phyloP scores from a whole-genome alignment of 2,797 vertebrate genomes.

The Triplophysa yarkandensis region DNA sequence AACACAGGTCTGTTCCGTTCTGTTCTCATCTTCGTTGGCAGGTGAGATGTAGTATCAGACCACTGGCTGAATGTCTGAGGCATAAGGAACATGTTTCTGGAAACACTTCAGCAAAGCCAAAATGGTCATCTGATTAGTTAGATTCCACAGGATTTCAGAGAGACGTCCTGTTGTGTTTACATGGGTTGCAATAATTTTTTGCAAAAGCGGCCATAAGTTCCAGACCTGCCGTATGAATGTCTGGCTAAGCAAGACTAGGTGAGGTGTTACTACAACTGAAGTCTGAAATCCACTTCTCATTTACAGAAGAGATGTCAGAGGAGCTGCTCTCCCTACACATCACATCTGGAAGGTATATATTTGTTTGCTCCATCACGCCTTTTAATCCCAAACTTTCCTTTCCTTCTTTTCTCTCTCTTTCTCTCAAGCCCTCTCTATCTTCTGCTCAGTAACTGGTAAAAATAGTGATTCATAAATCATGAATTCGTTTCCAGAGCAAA shows the following conservation, averaged over 20 bases:
- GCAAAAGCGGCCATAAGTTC: too few species aligned
- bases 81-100: too few species aligned
- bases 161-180: too few species aligned
- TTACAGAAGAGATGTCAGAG: slow-evolving; percentile 35
- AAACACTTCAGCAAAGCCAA: too few species aligned
- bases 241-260: too few species aligned
- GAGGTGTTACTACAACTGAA: slow-evolving; percentile 23
- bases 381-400: slow-evolving; percentile 48
- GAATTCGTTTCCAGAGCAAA: slow-evolving; percentile 71
- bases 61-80: too few species aligned
- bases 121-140: too few species aligned
- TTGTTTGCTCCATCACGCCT: slow-evolving; percentile 34
- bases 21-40: slow-evolving; percentile 11
- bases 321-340: slow-evolving; percentile 55
- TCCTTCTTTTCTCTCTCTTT: slow-evolving; percentile 17
- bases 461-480: slow-evolving; percentile 88
- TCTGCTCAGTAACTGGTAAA: slow-evolving; percentile 69
- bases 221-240: too few species aligned
- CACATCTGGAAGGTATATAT: slow-evolving; percentile 8
- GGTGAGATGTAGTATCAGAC: slow-evolving; percentile 22
- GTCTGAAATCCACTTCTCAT: slow-evolving; percentile 14
- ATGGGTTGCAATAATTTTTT: too few species aligned
- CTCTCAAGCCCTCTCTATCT: background rate
- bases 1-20: background rate
- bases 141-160: too few species aligned